phyloP scores from a whole-genome alignment of 2,888 invertebrate species.

The Lasioglossum lativentre region DNA sequence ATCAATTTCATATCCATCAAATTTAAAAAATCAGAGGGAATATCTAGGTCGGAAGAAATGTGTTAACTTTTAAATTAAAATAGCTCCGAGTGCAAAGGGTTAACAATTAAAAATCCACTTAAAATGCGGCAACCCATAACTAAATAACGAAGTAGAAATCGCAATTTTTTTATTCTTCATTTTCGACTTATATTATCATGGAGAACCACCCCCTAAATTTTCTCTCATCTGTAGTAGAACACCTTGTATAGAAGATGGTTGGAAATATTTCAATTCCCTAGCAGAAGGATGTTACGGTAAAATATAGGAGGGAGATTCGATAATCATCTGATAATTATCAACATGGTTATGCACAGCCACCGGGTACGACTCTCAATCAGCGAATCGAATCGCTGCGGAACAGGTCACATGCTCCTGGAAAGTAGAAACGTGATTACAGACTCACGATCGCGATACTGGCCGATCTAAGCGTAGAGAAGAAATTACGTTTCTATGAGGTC shows the following conservation, averaged over 20 bases:
- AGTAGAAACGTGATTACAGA: constrained; percentile 6
- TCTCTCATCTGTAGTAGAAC: too few species aligned
- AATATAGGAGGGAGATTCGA: not conserved
- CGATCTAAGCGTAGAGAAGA: not conserved
- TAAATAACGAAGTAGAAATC: too few species aligned
- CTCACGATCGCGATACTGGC: constrained; percentile 18
- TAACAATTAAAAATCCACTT: too few species aligned
- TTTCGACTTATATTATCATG: too few species aligned
- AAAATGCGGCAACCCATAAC: too few species aligned
- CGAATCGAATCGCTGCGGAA: constrained; percentile 57
- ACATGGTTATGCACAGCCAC: constrained; percentile 63
- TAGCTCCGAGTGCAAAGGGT: too few species aligned
- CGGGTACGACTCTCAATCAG: constrained; percentile 49
- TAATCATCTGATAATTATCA: constrained; percentile 68
- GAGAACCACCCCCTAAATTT: too few species aligned
- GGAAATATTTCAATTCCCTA: not conserved
- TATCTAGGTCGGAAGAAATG: too few species aligned
- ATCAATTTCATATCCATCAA: too few species aligned
- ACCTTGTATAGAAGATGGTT: not conserved
- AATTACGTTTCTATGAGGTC: not conserved
- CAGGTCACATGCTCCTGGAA: not conserved
- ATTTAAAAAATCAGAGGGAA: too few species aligned
- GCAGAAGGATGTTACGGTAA: not conserved
- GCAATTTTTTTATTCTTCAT: too few species aligned
- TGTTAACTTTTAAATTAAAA: too few species aligned